Evolutionary conservation across 1,140 invertebrate genomes (phyloP).

Genomic region (Sitophilus oryzae): DNA sequence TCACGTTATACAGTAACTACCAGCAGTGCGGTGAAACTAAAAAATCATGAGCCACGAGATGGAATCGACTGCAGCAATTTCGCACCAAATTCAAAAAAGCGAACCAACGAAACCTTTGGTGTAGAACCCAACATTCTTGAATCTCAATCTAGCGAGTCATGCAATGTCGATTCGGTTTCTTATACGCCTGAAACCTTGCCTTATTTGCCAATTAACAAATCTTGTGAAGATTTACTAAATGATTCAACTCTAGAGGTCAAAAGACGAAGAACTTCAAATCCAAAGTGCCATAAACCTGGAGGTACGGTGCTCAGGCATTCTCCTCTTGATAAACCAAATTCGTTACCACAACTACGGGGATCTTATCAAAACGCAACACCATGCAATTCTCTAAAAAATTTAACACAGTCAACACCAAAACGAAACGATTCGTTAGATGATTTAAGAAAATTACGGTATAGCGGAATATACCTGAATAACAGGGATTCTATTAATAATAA

Average conservation of each 20-base stretch:
- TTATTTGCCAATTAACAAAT: slow-evolving; percentile 10
- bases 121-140: too few species aligned
- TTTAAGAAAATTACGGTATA: slow-evolving; percentile 8
- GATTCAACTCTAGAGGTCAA: slow-evolving; percentile 21
- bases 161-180: too few species aligned
- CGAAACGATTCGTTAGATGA: slow-evolving; percentile 14
- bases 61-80: neutral
- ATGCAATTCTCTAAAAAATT: neutral
- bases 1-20: too few species aligned
- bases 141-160: too few species aligned
- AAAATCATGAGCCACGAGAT: neutral
- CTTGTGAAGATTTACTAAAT: slow-evolving; percentile 15
- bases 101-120: slow-evolving; percentile 14
- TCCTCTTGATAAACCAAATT: slow-evolving; percentile 21
- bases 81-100: slow-evolving; percentile 10
- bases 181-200: neutral
- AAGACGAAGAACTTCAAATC: neutral
- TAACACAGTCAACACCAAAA: slow-evolving; percentile 6
- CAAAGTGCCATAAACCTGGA: neutral
- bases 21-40: too few species aligned
- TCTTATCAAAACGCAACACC: neutral
- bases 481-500: neutral
- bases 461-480: too few species aligned
- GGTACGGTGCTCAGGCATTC: neutral
- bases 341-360: slow-evolving; percentile 21